These are phyloP conservation scores for Himalopsyche japonica DNA, from an alignment of 2,888 invertebrate species.

Conservation along the genomic window DNA sequence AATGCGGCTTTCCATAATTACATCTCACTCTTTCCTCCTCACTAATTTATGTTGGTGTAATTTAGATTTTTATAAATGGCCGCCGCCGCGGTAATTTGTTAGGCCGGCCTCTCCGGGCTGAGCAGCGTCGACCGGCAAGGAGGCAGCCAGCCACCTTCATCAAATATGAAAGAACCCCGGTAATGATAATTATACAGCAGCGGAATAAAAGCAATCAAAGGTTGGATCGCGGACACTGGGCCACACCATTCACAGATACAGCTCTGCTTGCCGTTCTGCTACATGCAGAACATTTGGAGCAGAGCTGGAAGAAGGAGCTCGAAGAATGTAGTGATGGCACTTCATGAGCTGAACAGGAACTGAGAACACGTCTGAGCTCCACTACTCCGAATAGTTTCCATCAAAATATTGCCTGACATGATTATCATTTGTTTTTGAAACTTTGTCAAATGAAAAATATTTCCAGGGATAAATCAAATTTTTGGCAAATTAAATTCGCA, in stretches of 20 bases:
- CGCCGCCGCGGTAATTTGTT: conserved; percentile 32
- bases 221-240: neutral
- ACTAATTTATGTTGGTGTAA: conserved; percentile 42
- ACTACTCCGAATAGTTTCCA: no score
- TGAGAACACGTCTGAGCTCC: no score
- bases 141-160: conserved; percentile 31
- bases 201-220: conserved; percentile 4
- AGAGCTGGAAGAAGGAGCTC: no score
- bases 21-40: conserved; percentile 41
- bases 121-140: neutral
- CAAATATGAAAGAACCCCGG: conserved; percentile 39
- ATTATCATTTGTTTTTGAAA: no score
- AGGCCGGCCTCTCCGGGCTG: conserved; percentile 25
- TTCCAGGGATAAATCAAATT: no score
- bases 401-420: no score
- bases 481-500: no score
- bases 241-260: neutral
- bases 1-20: conserved; percentile 41
- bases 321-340: no score
- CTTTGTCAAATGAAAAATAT: no score
- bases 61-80: conserved; percentile 42
- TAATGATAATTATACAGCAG: conserved; percentile 40
- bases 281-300: no score
- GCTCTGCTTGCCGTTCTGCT: neutral
- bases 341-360: no score